Base-by-base conservation (phyloP, 2,797 vertebrate genomes). In the Halcyon badia region DNA sequence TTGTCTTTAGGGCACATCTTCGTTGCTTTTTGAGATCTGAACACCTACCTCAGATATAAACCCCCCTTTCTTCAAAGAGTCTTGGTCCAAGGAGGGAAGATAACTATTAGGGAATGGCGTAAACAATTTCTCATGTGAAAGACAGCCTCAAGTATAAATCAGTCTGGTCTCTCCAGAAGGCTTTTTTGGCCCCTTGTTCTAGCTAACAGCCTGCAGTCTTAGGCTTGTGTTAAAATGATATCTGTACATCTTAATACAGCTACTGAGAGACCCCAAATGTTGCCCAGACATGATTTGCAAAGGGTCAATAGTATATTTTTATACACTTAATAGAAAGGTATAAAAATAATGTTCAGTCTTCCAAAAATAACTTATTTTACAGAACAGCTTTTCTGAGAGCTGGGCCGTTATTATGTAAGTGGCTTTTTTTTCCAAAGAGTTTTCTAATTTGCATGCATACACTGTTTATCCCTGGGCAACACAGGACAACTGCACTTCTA, bases 361-460 rank as follows among this genome's bases (percentile, higher is more conserved):
- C 41, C 56, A 69, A 24, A 85, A 61, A 83, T 61, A 85, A 58
- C 17, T 42, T 54, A 61, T 49, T 95, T 82, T 60, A 89, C 37
- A 58, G 66, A 83, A 54, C 9, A 83, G 51, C 51, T 93, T 95
- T 93, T 80, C 56, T 68, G 83, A 76, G 62, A 82, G 31, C 70
- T 77, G 28, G 30, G n/a, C 37, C 60, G 33, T 79, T 89, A 52
- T 22, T 51, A 19, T 33, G 6, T 51, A 58, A 90, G 44, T 64
- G 48, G 14, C 4, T 72, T 33, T 83, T 83, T 78, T 42, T 4
- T 35, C 20, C 41, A 3, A 64, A 18, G 33, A 39, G 17, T 64
- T 75, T 70, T 90, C 71, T 87, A 64, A 94, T 96, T 87, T 93
- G 30, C 60, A 90, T 77, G 56, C 26, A 25, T 35, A 51, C 15